Percentiles rank a stretch among this genome's conserved stretches.
Evolutionary conservation across 2,888 invertebrate genomes (phyloP).

Genomic region (Meandrusa payeni): DNA sequence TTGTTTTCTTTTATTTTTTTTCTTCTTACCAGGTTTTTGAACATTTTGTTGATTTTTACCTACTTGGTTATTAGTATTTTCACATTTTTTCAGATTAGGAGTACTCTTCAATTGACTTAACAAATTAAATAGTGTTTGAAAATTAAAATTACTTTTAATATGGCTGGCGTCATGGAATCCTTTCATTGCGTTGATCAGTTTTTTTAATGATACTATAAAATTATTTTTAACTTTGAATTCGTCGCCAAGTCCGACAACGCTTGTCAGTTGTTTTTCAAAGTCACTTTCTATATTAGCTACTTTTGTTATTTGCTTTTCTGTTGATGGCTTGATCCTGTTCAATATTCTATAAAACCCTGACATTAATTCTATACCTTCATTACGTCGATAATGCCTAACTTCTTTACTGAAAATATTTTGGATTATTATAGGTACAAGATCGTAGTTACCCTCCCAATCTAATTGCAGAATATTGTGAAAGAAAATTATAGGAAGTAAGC

Average conservation of each 20-base stretch:
- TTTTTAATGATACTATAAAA: constrained; percentile 77
- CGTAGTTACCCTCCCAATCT: constrained; percentile 84
- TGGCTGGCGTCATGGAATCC: constrained; percentile 63
- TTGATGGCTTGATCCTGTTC: constrained; percentile 62
- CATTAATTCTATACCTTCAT: constrained; percentile 84
- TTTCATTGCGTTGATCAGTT: constrained; percentile 75
- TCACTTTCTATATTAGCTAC: constrained; percentile 65
- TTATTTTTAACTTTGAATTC: constrained; percentile 77
- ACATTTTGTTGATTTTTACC: constrained; percentile 33
- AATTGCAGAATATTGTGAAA: constrained; percentile 84
- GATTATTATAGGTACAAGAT: constrained; percentile 79
- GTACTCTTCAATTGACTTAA: constrained; percentile 49
- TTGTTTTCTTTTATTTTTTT: constrained; percentile 59
- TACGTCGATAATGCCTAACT: constrained; percentile 83
- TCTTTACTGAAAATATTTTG: constrained; percentile 80
- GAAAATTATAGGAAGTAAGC: constrained; percentile 82
- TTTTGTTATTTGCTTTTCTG: constrained; percentile 49
- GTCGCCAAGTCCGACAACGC: constrained; percentile 54
- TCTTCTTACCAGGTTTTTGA: constrained; percentile 38
- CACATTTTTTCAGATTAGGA: constrained; percentile 45
- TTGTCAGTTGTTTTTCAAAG: constrained; percentile 49
- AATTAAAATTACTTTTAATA: constrained; percentile 52
- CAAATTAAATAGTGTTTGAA: constrained; percentile 45
- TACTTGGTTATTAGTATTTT: constrained; percentile 39
- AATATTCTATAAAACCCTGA: constrained; percentile 83